These are phyloP conservation scores for Phania funesta DNA, from an alignment of 2,888 invertebrate species.

Conservation along the genomic window DNA sequence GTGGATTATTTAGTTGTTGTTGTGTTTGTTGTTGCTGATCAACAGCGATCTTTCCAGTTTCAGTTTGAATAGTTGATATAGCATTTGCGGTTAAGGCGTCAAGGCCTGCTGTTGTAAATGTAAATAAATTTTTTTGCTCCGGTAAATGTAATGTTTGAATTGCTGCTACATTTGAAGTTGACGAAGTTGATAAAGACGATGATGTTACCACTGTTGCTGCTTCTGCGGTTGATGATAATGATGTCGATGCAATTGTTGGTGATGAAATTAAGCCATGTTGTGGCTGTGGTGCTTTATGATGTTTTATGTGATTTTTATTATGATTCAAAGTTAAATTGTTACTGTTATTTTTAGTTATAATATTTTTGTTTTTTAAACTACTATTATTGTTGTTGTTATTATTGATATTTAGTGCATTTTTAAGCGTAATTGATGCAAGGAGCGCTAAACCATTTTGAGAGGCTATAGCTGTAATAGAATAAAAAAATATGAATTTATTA, in stretches of 20 bases:
- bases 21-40: constrained; percentile 17
- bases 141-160: constrained; percentile 51
- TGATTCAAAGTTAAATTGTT: constrained; percentile 57
- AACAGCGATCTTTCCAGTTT: constrained; percentile 2
- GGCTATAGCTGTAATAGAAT: constrained; percentile 57
- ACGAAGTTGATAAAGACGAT: constrained; percentile 46
- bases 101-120: constrained; percentile 47
- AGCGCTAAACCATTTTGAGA: constrained; percentile 74
- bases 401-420: constrained; percentile 75
- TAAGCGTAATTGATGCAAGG: constrained; percentile 75
- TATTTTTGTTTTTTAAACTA: constrained; percentile 64
- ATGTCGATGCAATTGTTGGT: constrained; percentile 46
- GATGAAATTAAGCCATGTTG: constrained; percentile 59
- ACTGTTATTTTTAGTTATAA: constrained; percentile 58
- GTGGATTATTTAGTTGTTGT: constrained; percentile 34
- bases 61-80: constrained; percentile 26
- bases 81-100: constrained; percentile 31
- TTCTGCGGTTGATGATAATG: constrained; percentile 44
- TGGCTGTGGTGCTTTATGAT: constrained; percentile 50
- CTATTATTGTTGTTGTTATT: constrained; percentile 68
- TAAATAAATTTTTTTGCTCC: constrained; percentile 49
- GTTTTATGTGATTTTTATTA: constrained; percentile 63
- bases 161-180: constrained; percentile 34
- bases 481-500: background rate
- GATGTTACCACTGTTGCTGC: no score